Conservation (phyloP, 2,113 vertebrate species). For the Stegastes partitus region DNA sequence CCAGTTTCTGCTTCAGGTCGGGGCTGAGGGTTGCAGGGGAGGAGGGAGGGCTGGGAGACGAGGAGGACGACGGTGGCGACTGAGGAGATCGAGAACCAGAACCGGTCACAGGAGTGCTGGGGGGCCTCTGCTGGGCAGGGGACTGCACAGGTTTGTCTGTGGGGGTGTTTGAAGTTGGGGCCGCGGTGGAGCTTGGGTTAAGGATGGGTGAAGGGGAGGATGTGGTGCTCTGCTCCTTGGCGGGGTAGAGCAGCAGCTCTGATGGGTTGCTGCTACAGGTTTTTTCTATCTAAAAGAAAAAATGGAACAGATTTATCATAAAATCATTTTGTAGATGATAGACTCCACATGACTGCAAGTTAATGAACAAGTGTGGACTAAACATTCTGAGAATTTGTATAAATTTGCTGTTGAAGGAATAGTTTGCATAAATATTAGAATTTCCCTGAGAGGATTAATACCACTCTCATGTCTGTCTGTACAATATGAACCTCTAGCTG, state of each 20-base stretch:
- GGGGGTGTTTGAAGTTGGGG: constrained; percentile 16
- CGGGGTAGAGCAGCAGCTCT: constrained; percentile 91
- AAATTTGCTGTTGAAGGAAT: too few species aligned
- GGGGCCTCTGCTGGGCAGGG: constrained; percentile 50
- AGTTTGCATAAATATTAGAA: too few species aligned
- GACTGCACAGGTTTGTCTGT: constrained; percentile 32
- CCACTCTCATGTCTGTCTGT: too few species aligned
- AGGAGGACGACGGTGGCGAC: constrained; percentile 54
- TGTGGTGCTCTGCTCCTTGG: constrained; percentile 70
- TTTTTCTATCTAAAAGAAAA: constrained; percentile 88
- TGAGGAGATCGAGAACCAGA: constrained; percentile 58
- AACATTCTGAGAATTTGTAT: too few species aligned
- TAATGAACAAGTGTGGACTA: too few species aligned
- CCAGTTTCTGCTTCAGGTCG: constrained; percentile 90
- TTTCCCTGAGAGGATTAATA: too few species aligned
- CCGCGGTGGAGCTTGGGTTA: constrained; percentile 23
- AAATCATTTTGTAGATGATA: not conserved
- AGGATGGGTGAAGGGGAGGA: constrained; percentile 26
- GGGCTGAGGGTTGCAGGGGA: constrained; percentile 67
- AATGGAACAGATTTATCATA: not conserved
- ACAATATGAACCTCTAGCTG: too few species aligned
- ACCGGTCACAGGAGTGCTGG: constrained; percentile 18
- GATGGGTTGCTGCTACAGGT: constrained; percentile 86
- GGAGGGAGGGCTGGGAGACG: constrained; percentile 62
- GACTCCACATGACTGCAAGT: not conserved